Evolutionary conservation across 2,797 vertebrate species (phyloP).

Genomic region (Etheostoma nigrum): DNA sequence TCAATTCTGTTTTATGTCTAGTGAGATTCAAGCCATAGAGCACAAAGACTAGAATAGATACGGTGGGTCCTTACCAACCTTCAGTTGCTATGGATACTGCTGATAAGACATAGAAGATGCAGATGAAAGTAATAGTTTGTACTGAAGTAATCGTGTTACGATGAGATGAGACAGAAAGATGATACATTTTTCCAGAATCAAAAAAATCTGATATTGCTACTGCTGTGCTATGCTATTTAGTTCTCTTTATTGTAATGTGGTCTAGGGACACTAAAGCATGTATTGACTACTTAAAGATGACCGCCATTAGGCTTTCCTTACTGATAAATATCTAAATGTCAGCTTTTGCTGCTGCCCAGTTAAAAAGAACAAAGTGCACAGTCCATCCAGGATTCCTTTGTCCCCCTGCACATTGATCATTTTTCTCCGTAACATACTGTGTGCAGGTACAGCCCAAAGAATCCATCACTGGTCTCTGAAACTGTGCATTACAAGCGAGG

Average conservation of each 20-base stretch:
- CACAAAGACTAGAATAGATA: slow-evolving; percentile 64
- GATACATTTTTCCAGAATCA: slow-evolving; percentile 5
- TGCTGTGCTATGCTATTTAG: background rate
- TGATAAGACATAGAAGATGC: slow-evolving; percentile 39
- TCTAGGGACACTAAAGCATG: background rate
- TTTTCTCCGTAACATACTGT: background rate
- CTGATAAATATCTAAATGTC: background rate
- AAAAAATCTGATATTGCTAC: background rate
- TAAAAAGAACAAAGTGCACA: background rate
- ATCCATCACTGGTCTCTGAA: slow-evolving; percentile 91
- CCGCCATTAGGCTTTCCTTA: background rate
- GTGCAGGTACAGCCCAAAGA: slow-evolving; percentile 94
- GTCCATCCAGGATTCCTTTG: background rate
- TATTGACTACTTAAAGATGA: background rate
- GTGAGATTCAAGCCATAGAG: slow-evolving; percentile 44
- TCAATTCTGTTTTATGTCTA: slow-evolving; percentile 22
- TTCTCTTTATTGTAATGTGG: background rate
- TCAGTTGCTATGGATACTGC: slow-evolving; percentile 77
- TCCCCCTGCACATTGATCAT: background rate
- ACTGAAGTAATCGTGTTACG: slow-evolving; percentile 40
- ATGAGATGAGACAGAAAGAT: slow-evolving; percentile 22
- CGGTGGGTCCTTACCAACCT: slow-evolving; percentile 73
- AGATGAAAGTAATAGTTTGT: slow-evolving; percentile 49
- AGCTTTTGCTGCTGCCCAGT: background rate
- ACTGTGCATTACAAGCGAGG: slow-evolving; percentile 97